Base-by-base conservation (phyloP, 2,113 vertebrate species). In the Petromus typicus region DNA sequence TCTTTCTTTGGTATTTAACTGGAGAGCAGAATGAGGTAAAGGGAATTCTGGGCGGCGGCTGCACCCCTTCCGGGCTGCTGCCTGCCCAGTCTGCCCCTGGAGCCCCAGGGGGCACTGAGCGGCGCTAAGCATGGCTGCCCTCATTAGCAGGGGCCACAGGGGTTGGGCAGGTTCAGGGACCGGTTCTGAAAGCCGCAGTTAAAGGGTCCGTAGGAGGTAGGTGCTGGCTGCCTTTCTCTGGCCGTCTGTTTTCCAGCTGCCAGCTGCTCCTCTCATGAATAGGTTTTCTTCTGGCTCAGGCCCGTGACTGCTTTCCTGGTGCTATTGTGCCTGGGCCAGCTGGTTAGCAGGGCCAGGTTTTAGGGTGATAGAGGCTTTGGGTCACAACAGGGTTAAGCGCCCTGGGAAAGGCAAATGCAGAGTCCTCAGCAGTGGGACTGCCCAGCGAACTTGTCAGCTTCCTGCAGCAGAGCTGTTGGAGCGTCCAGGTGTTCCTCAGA, bases 241-340 rank as follows among this genome's bases (percentile, higher is more conserved):
- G 54, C 90, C 76, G 71, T 86, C 93, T 96, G 93, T 25, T 86
- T 93, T 43, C 92, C 94, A 96, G 90, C 91, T 67, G 86, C 95
- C 91, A 90, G 91, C 95, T 95, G 96, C 92, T 93, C 43, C 81
- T 93, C 71, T 85, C 88, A 88, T 93, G 95, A 97, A 96, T 95
- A 95, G 85, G 27, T 90, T 96, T 96, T 96, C 95, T 95, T 94
- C 85, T 79, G 45, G 92, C 91, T 95, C 90, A 95, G 78, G 79
- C 88, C 66, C 71, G 27, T 96, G 85, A 88, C 85, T 96, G 92
- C 85, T 67, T 81, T 85, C 88, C 37, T 1, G 59, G 61, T 25
- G 69, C 94, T 97, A 89, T 86, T 95, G 90, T 95, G 85, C 92
- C 67, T 51, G 11, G 54, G 66, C 90, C 97, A 96, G 94, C 97